Base-by-base conservation (phyloP, 2,888 invertebrate genomes). In the Scaeva pyrastri region DNA sequence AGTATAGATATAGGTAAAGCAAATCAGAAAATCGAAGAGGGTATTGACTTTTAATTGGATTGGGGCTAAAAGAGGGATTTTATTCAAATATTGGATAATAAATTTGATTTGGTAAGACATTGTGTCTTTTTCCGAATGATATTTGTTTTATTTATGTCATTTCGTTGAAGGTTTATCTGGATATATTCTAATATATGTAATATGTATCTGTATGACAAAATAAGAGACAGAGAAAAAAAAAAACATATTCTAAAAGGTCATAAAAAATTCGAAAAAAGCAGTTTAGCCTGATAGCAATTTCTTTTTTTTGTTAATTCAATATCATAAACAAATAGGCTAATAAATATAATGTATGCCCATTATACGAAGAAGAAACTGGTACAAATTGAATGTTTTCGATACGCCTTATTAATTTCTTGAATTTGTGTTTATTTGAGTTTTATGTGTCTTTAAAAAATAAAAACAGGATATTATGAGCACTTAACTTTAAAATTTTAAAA, bases 11-110 rank as follows among this genome's bases (percentile, higher is more conserved):
- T n/a, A n/a, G n/a, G n/a, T n/a, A 52, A 7, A 66, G 43, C 23
- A 72, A 60, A 68, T 72, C 72, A 36, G 36, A 23, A 60, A 43
- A 77, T 82, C 68, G 64, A 68, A 21, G 50, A 66, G 41, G 68
- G 50, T 68, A 68, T 68, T 52, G 52, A 68, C 36, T 68, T 68
- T 68, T 36, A 68, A n/a, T 52, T 50, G 36, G 50, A 52, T 66
- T 48, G 45, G 45, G 52, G 31, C 26, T 52, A 14, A n/a, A n/a
- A 52, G 39, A 64, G 55, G 55, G 74, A 64, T 66, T 64, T 50
- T 68, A 36, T 39, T 66, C 21, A 50, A 66, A 66, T 66, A 66
- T 52, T 52, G 68, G 21, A 39, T 52, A 52, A 14, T 66, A 66
- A 66, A 66, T 66, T 52, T 26, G n/a, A 2, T 48, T 66, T 6